Percentiles rank a stretch among this genome's conserved stretches.
phyloP scores from a whole-genome alignment of 2,797 vertebrate genomes.

The Sylvilagus floridanus region DNA sequence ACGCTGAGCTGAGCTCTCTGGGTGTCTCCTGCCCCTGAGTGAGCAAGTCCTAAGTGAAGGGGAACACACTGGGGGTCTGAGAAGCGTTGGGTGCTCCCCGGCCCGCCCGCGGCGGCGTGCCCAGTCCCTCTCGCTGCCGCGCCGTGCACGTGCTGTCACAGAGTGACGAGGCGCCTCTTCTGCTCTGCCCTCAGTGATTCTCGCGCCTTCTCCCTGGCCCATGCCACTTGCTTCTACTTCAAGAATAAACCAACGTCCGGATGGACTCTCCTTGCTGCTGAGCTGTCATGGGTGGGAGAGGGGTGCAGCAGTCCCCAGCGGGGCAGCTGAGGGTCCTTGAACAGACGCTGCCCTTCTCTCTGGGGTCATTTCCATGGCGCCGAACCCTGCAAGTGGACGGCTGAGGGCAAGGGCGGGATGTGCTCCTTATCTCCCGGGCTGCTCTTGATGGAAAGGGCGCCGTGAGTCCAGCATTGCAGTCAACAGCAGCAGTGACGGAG shows the following conservation, averaged over 20 bases:
- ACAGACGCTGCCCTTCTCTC: neutral
- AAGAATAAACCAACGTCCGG: neutral
- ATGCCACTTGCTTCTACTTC: neutral
- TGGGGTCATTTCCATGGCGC: neutral
- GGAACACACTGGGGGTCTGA: fast-evolving
- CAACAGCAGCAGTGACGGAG: fast-evolving
- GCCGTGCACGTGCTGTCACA: fast-evolving
- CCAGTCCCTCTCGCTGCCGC: fast-evolving
- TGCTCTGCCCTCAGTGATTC: neutral
- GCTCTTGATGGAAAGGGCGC: neutral
- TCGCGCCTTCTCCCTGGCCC: neutral
- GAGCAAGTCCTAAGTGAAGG: neutral
- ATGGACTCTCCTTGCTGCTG: neutral
- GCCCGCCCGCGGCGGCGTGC: fast-evolving
- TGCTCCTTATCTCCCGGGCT: neutral
- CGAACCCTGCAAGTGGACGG: fast-evolving
- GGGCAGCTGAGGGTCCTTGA: neutral
- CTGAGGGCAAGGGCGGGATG: neutral
- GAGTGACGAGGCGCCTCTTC: neutral
- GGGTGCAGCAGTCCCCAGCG: neutral
- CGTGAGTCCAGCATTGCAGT: neutral
- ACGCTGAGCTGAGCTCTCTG: neutral
- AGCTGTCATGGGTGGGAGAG: neutral
- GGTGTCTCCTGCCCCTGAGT: neutral
- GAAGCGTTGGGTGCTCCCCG: fast-evolving